Conservation (phyloP, 64 coral and sea anemone genomes). For the Stichodactyla mertensii region DNA sequence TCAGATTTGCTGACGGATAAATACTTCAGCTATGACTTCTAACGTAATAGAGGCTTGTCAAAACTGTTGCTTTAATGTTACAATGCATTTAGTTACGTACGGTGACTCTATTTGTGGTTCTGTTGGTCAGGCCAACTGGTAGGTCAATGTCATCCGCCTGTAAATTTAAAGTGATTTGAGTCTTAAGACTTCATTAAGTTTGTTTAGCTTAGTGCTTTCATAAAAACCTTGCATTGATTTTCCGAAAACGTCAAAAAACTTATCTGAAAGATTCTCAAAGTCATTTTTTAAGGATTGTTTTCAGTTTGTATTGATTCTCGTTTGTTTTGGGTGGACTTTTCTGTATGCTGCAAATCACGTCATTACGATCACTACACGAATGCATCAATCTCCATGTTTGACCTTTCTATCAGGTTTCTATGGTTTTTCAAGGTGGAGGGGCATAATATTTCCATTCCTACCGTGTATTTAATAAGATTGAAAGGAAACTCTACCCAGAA, state of each 20-base stretch:
- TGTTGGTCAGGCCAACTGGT: no score
- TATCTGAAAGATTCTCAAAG: not conserved
- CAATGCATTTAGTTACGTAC: no score
- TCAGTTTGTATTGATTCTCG: not conserved
- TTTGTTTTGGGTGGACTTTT: not conserved
- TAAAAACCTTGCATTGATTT: not conserved
- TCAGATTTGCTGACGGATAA: not conserved
- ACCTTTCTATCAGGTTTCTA: constrained; percentile 12
- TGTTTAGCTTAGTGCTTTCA: not conserved
- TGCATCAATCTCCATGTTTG: not conserved
- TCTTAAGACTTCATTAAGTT: not conserved
- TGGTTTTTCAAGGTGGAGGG: constrained; percentile 13
- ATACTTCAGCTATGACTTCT: not conserved
- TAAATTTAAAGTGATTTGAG: not conserved
- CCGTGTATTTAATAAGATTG: not conserved
- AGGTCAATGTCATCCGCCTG: no score
- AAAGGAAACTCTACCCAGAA: not conserved
- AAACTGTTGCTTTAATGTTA: not conserved
- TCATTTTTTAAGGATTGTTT: not conserved
- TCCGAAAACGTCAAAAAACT: not conserved
- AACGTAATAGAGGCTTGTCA: not conserved
- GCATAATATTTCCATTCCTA: not conserved
- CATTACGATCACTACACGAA: not conserved
- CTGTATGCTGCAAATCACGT: not conserved
- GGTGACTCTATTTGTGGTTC: no score